These are phyloP conservation scores for Spatula clypeata DNA, from an alignment of 2,797 vertebrate genomes.

Conservation along the genomic window DNA sequence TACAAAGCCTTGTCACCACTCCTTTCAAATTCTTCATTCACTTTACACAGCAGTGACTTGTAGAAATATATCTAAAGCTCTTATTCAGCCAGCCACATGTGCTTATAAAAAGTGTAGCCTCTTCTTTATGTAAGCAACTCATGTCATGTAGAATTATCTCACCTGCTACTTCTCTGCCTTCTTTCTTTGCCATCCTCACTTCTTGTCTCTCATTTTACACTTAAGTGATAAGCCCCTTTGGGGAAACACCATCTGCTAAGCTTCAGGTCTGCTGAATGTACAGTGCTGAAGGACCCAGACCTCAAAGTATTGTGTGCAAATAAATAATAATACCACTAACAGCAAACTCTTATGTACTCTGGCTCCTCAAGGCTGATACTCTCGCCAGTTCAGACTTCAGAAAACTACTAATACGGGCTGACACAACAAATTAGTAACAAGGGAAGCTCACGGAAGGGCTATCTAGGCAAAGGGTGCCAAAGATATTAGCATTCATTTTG, in stretches of 20 bases:
- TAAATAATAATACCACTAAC: conserved; percentile 33
- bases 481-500: conserved; percentile 79
- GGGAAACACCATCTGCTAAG: conserved; percentile 39
- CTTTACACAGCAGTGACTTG: background rate
- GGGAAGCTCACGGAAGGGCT: conserved; percentile 82
- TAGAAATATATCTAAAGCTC: background rate
- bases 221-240: conserved; percentile 5
- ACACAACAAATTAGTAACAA: conserved; percentile 84
- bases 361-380: conserved; percentile 64
- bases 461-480: conserved; percentile 75
- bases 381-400: conserved; percentile 65
- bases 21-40: background rate
- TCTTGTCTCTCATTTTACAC: conserved; percentile 25
- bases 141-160: background rate
- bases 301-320: background rate
- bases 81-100: background rate
- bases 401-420: conserved; percentile 78
- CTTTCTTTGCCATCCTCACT: background rate
- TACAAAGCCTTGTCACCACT: conserved; percentile 29
- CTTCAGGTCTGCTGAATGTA: background rate
- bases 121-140: background rate
- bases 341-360: background rate
- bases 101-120: background rate
- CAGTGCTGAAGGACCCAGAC: background rate
- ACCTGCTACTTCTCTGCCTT: background rate